phyloP scores from a whole-genome alignment of 2,113 vertebrate genomes.

The Gnathonemus echidnorhynchus region DNA sequence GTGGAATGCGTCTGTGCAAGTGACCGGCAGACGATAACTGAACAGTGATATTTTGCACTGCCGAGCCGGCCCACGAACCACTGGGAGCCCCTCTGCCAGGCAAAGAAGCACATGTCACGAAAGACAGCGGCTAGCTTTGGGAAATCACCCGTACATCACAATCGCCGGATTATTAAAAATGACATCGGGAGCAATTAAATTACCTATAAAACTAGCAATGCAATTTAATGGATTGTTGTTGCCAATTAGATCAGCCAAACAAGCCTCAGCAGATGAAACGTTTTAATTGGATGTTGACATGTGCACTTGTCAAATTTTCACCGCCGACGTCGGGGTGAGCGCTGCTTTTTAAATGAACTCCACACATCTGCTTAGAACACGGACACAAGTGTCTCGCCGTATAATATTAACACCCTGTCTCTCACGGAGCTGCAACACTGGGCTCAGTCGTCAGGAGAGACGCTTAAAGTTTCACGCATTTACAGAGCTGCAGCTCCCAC shows the following conservation, averaged over 20 bases:
- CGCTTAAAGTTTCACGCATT: not conserved
- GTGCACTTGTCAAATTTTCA: not conserved
- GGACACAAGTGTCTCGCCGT: not conserved
- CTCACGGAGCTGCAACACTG: not conserved
- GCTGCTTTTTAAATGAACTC: not conserved
- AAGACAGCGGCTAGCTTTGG: not conserved
- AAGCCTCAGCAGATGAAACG: constrained; percentile 12
- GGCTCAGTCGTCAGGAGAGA: not conserved
- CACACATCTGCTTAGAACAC: not conserved
- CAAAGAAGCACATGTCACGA: not conserved
- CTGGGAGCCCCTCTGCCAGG: not conserved
- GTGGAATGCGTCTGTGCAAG: not conserved
- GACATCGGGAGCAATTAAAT: constrained; percentile 27
- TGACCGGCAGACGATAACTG: not conserved
- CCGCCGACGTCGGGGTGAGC: not conserved
- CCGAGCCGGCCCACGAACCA: not conserved
- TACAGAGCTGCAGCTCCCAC: too few relatives aligned
- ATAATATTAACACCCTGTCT: not conserved
- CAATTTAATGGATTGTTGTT: constrained; percentile 26
- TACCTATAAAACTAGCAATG: constrained; percentile 13
- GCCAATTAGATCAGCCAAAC: constrained; percentile 26
- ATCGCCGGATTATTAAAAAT: constrained; percentile 13
- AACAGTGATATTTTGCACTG: not conserved
- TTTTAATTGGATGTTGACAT: constrained; percentile 26
- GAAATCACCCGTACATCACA: not conserved